Evolutionary conservation across 1,140 invertebrate genomes (phyloP).

Genomic region (Trissolcus basalis): DNA sequence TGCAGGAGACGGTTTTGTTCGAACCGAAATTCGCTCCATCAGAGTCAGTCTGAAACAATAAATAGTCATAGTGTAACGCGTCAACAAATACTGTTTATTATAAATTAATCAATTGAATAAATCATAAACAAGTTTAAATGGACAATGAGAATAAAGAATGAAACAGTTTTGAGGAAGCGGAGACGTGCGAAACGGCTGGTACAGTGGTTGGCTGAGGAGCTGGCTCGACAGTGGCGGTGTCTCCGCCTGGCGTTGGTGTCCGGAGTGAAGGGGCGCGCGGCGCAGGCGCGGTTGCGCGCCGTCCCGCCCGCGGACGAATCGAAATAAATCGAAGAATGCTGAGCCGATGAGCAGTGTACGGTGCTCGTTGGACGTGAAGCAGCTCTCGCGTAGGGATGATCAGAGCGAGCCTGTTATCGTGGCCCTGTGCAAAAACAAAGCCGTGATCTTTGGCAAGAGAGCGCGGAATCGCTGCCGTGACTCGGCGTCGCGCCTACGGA

Average conservation of each 20-base stretch:
- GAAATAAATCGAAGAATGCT: constrained; percentile 73
- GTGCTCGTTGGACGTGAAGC: constrained; percentile 67
- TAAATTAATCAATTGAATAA: too few species aligned
- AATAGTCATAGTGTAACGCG: too few species aligned
- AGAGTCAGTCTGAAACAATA: too few species aligned
- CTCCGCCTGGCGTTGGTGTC: constrained; percentile 63
- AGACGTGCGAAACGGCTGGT: too few species aligned
- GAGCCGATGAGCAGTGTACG: constrained; percentile 70
- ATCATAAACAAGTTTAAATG: too few species aligned
- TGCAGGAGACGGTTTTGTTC: too few species aligned
- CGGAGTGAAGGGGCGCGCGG: constrained; percentile 57
- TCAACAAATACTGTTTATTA: too few species aligned
- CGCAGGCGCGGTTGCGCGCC: constrained; percentile 64
- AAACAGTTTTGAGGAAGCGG: too few species aligned
- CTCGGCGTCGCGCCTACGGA: constrained; percentile 68
- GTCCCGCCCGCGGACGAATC: constrained; percentile 67
- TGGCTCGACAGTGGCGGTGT: constrained; percentile 5
- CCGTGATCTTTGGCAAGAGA: constrained; percentile 66
- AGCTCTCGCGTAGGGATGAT: constrained; percentile 69
- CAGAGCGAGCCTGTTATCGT: constrained; percentile 69
- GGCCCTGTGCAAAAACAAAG: constrained; percentile 67
- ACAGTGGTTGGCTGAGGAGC: not conserved
- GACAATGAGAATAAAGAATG: too few species aligned
- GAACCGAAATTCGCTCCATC: too few species aligned
- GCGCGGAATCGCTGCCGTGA: constrained; percentile 61